Evolutionary conservation across 2,113 vertebrate species (phyloP).

Genomic region (Copsychus sechellarum): DNA sequence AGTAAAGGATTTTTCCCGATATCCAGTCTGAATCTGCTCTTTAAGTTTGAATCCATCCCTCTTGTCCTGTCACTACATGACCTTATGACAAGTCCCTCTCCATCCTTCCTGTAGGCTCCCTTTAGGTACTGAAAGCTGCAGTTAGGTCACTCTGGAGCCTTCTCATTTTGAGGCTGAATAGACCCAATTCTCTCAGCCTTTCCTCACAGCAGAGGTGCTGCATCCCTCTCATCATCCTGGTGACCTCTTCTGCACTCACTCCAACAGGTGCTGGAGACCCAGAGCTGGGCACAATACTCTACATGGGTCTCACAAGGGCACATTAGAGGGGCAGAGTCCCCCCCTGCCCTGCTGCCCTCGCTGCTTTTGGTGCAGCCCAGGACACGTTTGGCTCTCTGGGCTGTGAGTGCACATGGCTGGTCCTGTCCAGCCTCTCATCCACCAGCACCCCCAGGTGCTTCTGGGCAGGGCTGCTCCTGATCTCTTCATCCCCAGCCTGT

Average conservation of each 20-base stretch:
- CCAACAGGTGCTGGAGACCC: not conserved
- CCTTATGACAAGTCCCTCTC: not conserved
- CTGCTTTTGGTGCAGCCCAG: not conserved
- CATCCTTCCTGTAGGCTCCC: not conserved
- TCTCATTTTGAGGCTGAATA: not conserved
- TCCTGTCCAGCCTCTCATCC: not conserved
- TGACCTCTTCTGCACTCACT: not conserved
- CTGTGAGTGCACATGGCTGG: accelerated
- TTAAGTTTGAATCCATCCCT: not conserved
- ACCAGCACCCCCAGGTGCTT: not conserved
- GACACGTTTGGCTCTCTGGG: not conserved
- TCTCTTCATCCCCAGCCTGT: not conserved
- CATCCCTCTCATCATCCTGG: not conserved
- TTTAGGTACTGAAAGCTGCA: not conserved
- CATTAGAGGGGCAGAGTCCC: not conserved
- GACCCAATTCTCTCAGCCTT: not conserved
- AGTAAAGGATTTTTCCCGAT: not conserved
- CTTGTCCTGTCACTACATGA: not conserved
- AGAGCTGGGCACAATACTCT: not conserved
- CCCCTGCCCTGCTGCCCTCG: accelerated
- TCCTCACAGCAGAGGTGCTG: not conserved
- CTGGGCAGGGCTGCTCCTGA: accelerated
- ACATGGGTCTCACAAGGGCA: not conserved
- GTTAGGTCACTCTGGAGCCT: accelerated
- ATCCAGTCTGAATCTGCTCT: not conserved